Conservation (phyloP, 2,888 invertebrate genomes). For the Heliconius ethilla region DNA sequence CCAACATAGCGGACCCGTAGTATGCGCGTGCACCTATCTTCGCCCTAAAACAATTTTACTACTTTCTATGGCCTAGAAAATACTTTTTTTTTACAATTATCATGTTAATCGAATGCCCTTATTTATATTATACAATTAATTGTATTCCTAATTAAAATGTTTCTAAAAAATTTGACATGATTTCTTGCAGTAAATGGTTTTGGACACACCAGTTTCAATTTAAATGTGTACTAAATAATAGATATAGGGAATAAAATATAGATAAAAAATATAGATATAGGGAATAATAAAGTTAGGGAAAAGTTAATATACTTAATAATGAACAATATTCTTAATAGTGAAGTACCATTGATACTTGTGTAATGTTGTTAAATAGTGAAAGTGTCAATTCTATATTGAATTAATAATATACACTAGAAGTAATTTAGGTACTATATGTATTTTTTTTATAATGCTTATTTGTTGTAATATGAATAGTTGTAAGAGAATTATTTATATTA, state of each 20-base stretch:
- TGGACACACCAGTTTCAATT: neutral
- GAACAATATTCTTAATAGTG: neutral
- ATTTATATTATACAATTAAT: neutral
- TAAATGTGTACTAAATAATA: neutral
- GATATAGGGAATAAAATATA: neutral
- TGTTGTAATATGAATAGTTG: neutral
- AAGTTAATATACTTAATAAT: neutral
- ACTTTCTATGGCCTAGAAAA: slow-evolving; percentile 56
- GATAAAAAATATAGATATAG: neutral
- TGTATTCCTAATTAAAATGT: neutral
- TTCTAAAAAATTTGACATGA: neutral
- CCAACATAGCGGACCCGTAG: slow-evolving; percentile 65
- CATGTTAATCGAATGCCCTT: neutral
- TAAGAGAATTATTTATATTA: neutral
- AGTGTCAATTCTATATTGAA: neutral
- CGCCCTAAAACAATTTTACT: slow-evolving; percentile 56
- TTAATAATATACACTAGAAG: no score
- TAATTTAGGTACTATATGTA: neutral
- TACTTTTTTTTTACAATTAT: slow-evolving; percentile 30
- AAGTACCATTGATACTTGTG: neutral
- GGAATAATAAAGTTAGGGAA: neutral
- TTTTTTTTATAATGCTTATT: neutral
- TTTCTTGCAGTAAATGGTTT: neutral
- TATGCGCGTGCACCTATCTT: slow-evolving; percentile 70
- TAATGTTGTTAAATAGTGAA: neutral